These are phyloP conservation scores for Semnornis frantzii DNA, from an alignment of 2,113 vertebrate genomes.

Conservation along the genomic window DNA sequence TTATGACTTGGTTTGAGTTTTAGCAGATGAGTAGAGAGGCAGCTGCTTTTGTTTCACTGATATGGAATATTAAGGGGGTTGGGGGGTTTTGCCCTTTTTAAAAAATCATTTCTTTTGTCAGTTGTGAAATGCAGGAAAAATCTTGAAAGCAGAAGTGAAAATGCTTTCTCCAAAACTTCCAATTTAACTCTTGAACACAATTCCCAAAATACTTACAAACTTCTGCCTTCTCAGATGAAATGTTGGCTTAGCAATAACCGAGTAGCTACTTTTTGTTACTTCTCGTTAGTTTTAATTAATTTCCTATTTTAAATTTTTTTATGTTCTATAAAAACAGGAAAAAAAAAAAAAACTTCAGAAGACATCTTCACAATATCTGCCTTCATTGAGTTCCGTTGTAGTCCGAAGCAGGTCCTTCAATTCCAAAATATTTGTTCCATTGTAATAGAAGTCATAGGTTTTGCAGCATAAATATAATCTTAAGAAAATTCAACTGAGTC, in stretches of 20 bases:
- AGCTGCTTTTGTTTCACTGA: neutral
- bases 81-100: neutral
- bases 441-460: neutral
- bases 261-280: neutral
- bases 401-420: neutral
- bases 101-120: neutral
- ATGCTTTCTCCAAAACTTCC: neutral
- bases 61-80: neutral
- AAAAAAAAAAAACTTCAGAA: neutral
- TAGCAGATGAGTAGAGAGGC: neutral
- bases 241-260: neutral
- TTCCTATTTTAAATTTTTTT: neutral
- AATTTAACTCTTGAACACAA: neutral
- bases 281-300: neutral
- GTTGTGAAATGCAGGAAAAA: neutral
- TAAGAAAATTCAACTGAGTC: neutral
- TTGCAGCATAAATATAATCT: neutral
- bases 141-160: neutral
- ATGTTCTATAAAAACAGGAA: neutral
- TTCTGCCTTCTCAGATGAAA: neutral
- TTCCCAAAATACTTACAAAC: neutral
- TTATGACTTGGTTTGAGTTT: neutral
- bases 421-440: neutral
- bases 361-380: neutral
- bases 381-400: neutral